Percentiles rank a stretch among this genome's conserved stretches.
phyloP scores from a whole-genome alignment of 1,140 invertebrate genomes.

The Gonatopus flavifemur region DNA sequence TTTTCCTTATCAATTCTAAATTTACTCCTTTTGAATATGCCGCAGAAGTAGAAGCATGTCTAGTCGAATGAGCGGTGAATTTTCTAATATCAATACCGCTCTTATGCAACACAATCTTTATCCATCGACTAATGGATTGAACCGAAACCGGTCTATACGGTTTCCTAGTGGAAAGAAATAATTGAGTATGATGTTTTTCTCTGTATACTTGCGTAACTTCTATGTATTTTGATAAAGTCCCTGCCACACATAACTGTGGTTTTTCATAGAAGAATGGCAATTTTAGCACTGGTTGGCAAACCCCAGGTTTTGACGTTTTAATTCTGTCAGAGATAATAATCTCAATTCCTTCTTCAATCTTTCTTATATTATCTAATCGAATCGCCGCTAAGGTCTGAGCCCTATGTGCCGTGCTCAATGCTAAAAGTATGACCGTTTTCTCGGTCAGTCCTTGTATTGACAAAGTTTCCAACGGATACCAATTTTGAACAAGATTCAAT shows the following conservation, averaged over 20 bases:
- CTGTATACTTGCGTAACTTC: neutral
- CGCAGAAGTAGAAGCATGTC: neutral
- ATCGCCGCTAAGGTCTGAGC: conserved; percentile 1
- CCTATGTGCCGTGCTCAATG: conserved; percentile 2
- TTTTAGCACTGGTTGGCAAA: neutral
- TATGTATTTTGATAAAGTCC: neutral
- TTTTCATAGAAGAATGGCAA: neutral
- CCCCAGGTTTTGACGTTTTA: neutral
- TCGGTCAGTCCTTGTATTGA: no score
- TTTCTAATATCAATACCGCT: neutral
- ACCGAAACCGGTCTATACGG: neutral
- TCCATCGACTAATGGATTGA: neutral
- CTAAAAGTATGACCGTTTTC: neutral
- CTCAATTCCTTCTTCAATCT: neutral
- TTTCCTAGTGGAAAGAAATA: neutral
- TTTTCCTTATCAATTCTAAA: neutral
- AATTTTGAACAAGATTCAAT: no score
- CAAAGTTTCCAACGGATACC: no score
- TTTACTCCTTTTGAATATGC: neutral
- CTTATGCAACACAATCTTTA: neutral
- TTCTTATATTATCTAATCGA: neutral
- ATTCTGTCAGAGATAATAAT: conserved; percentile 1
- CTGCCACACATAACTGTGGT: conserved; percentile 1
- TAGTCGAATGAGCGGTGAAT: neutral
- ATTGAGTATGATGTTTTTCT: neutral